Conservation (phyloP, 2,113 vertebrate species). For the Atrichornis clamosus region DNA sequence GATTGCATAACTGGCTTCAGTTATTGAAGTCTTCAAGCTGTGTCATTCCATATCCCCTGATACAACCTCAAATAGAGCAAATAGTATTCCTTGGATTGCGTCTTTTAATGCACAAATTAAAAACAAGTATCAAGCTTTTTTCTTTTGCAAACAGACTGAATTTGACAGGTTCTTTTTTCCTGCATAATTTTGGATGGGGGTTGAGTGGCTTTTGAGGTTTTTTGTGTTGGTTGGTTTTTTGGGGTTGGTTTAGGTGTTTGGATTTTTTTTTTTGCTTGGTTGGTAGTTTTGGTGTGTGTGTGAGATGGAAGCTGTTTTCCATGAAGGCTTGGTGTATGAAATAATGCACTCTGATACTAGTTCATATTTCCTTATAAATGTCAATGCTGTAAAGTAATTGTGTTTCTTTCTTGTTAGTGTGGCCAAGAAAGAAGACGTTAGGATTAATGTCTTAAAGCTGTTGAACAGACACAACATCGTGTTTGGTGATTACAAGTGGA, state of each 20-base stretch:
- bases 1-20: background rate
- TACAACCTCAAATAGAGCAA: background rate
- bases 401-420: conserved; percentile 68
- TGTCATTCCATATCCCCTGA: background rate
- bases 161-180: background rate
- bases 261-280: background rate
- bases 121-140: background rate
- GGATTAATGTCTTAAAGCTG: conserved; percentile 76
- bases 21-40: background rate
- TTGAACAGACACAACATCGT: conserved; percentile 84
- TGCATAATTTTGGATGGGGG: background rate
- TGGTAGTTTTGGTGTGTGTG: background rate
- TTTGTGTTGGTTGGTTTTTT: background rate
- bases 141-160: background rate
- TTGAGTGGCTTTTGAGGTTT: background rate
- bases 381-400: background rate
- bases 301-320: background rate
- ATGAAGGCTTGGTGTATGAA: background rate
- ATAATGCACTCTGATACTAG: background rate
- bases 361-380: background rate
- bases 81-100: background rate
- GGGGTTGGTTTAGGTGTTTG: background rate
- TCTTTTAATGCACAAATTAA: background rate
- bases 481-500: conserved; percentile 91
- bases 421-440: conserved; percentile 83